Base-by-base conservation (phyloP, 1,140 invertebrate species). In the Dendrolimus kikuchii region DNA sequence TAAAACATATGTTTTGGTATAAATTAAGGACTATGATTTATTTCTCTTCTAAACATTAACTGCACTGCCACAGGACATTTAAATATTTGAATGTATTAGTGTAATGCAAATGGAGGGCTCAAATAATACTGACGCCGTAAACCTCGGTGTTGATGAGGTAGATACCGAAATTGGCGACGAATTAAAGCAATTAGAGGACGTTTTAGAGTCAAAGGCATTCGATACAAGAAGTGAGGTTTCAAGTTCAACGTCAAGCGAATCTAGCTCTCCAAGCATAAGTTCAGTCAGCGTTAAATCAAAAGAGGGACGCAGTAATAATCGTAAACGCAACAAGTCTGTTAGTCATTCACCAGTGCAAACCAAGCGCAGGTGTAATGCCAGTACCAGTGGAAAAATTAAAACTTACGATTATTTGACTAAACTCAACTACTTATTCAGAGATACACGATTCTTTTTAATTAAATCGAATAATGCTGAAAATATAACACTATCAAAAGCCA, bases 401-500 rank as follows among this genome's bases (percentile, higher is more conserved):
- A 93, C 91, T 37, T 94, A 95, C 71, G 95, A 96, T 87, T 96
- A 96, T 74, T 89, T 92, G 73, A 95, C 95, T 6, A 95, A 97
- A 87, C 86, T 99, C 49, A 98, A 97, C 88, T 98, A 98, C 81
- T 90, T 99, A 49, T 98, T 99, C 81, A 90, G 96, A 66, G 96
- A 98, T 85, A 95, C 97, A 58, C 91, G 96, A 62, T 99, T 98
- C 89, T 99, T 99, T 88, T 91, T 99, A 36, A 98, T 99, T 60
- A 99, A 99, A 86, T 98, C 97, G 46, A 99, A 99, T 84, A 99
- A 99, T 88, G 94, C 95, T 57, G 98, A 99, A 84, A 99, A 99
- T 88, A 94, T 99, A 38, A 94, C 94, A 36, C 72, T 99, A 38
- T 97, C 97, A 2, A 99, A 99, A 88, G 93, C 92, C 0, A 98